These are phyloP conservation scores for Manis javanica DNA, from an alignment of 2,797 vertebrate species.

Conservation along the genomic window DNA sequence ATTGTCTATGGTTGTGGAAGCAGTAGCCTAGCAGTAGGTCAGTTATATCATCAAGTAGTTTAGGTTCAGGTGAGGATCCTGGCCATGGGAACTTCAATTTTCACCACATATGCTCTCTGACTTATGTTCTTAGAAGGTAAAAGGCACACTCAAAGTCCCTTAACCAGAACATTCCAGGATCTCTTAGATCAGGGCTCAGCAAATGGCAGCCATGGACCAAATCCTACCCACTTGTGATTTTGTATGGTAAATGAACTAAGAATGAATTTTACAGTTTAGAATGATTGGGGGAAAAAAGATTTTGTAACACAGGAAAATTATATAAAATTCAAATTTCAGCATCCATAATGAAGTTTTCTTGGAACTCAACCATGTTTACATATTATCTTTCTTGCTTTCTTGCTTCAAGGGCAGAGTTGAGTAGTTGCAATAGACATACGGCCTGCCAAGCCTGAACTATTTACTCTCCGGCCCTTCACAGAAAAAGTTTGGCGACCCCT, in stretches of 20 bases:
- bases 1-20: too few relatives aligned
- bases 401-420: background rate
- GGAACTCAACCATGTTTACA: background rate
- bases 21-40: too few relatives aligned
- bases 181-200: background rate
- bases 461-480: background rate
- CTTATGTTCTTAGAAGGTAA: background rate
- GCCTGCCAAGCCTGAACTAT: background rate
- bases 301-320: background rate
- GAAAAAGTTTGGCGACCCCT: background rate
- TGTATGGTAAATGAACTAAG: background rate
- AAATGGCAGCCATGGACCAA: background rate
- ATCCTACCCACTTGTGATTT: background rate
- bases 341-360: slow-evolving; percentile 13
- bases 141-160: background rate
- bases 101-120: background rate
- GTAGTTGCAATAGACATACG: background rate
- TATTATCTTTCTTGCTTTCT: background rate
- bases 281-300: background rate
- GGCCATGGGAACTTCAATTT: too few relatives aligned
- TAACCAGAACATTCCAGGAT: background rate
- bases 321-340: slow-evolving; percentile 1
- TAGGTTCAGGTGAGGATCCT: too few relatives aligned
- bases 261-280: background rate
- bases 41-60: too few relatives aligned